Base-by-base conservation (phyloP, 2,113 vertebrate species). In the Cyanoderma ruficeps region DNA sequence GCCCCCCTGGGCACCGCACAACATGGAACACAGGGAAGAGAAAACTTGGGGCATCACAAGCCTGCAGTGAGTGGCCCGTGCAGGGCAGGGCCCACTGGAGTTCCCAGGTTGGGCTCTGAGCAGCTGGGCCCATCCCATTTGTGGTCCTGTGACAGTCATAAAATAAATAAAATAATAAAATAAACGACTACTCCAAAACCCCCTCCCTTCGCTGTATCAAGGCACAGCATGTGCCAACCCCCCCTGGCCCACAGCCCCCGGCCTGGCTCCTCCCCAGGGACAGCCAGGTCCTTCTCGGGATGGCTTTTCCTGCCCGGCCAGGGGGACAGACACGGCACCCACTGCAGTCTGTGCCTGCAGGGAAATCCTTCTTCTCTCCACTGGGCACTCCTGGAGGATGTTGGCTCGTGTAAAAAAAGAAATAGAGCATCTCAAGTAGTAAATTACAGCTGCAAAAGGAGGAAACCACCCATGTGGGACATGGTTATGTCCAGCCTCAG, bases 201-300 rank as follows among this genome's bases (percentile, higher is more conserved):
- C 63, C 30, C 72, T 83, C 50, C 7, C 3, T 31, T 4, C 41
- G 2, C 2, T 4, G 2, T 28, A 1, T 2, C 74, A 46, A 5
- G 57, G 46, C 77, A 12, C 52, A 61, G 31, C 52, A 5, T 1
- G 2, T 23, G 50, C 52, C 52, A n/a, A 11, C 21, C 56, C 10
- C 16, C 56, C 42, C 35, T 4, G 13, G 3, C 5, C 19, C 42
- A 3, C 49, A 46, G 35, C 53, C 18, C 5, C 14, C 3, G 9
- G 9, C 41, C 41, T 41, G 41, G 41, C 41, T 41, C 41, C 5
- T 41, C 23, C 16, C 7, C 52, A 27, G 67, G 8, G 42, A 15
- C 42, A 10, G 0, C 0, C 13, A 1, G 6, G 31, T 3, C 42
- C 42, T 17, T 39, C 37, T 10, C 22, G 3, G 0, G 50, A 41